Conservation (phyloP, 2,888 invertebrate genomes). For the Philhelius pedissequus region DNA sequence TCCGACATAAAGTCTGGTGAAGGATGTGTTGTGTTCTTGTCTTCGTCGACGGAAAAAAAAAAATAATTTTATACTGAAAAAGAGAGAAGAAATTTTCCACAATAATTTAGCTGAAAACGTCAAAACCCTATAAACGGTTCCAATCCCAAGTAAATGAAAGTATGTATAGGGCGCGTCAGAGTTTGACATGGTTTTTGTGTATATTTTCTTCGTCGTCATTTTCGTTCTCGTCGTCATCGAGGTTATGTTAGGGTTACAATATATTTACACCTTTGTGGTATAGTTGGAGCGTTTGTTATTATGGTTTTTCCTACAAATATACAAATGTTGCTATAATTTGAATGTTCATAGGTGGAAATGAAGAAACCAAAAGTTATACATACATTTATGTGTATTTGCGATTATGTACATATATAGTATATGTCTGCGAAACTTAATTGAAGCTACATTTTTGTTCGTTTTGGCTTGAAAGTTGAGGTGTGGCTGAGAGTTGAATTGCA, state of each 20-base stretch:
- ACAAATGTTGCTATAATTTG: no score
- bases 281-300: background rate
- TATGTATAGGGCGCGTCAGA: background rate
- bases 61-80: background rate
- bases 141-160: background rate
- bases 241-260: constrained; percentile 40
- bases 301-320: background rate
- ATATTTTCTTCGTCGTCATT: background rate
- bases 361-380: constrained; percentile 25
- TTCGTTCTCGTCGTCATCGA: background rate
- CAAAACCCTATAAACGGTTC: constrained; percentile 4
- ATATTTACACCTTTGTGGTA: constrained; percentile 23
- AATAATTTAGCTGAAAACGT: constrained; percentile 25
- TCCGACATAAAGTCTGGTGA: background rate
- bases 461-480: constrained; percentile 18
- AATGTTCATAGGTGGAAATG: background rate
- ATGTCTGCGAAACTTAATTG: constrained; percentile 52
- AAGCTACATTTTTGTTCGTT: constrained; percentile 33
- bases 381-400: no score
- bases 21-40: background rate
- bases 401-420: no score
- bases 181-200: constrained; percentile 36
- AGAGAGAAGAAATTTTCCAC: constrained; percentile 18
- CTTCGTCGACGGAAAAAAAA: background rate
- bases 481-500: constrained; percentile 6